Base-by-base conservation (phyloP, 2,113 vertebrate species). In the Muscicapa adusta region DNA sequence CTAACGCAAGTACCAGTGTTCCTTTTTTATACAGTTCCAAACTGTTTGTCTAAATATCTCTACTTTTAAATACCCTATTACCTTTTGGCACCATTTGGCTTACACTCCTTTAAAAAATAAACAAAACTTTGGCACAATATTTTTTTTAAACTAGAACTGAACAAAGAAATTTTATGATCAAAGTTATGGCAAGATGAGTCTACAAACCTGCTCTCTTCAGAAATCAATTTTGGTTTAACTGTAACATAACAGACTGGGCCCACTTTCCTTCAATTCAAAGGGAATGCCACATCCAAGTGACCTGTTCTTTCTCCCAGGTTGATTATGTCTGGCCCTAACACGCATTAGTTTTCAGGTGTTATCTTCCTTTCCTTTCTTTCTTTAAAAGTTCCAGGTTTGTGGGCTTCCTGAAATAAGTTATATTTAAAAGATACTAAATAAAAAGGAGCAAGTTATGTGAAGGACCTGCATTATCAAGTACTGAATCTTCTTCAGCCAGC, bases 41-140 rank as follows among this genome's bases (percentile, higher is more conserved):
- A 98, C 97, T 97, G 96, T 96, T 94, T 91, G 88, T 94, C 89
- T 97, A 96, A 97, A 98, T 91, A 92, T 51, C 66, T 93, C 89
- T 94, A 90, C 65, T 78, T 93, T 83, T 94, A 97, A 97, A 98
- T 96, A 97, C 88, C 96, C 91, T 95, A 97, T 91, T 81, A 96
- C 95, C 84, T 97, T 97, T 98, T 98, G 98, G 98, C 98, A 98
- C 97, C 96, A 88, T 58, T 94, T 96, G 93, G 92, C 92, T 96
- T 97, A 96, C 94, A 89, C 85, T 96, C 96, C 94, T 94, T 95
- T 38, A 66, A 95, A 94, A 96, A 96, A 67, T 18, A 92, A 88
- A 92, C 51, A 93, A 95, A 95, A 88, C 98, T 98, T 98, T 98
- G 98, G 98, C 98, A 97, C 98, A 83, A 31, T 57, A 13, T 72